A percentile compares a stretch with the other conserved stretches of the same genome.
Evolutionary conservation across 2,797 vertebrate genomes (phyloP).

Genomic region (Helostoma temminkii): DNA sequence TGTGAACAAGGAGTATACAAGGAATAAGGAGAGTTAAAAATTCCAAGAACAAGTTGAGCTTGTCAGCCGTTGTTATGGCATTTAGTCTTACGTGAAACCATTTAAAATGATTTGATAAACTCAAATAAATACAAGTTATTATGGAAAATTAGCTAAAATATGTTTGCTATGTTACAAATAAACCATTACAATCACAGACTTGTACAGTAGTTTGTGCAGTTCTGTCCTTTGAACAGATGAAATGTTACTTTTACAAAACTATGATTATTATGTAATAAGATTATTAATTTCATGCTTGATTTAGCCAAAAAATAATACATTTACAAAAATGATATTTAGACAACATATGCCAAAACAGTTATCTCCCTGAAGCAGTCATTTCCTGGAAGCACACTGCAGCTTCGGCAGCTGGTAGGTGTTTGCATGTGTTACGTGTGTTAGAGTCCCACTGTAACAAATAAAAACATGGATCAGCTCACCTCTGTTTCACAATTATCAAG

Average conservation of each 20-base stretch:
- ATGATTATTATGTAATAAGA: slow-evolving; percentile 22
- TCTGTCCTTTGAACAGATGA: slow-evolving; percentile 1
- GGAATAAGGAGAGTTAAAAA: no score
- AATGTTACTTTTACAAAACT: slow-evolving; percentile 7
- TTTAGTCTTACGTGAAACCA: no score
- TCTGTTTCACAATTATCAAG: slow-evolving; percentile 61
- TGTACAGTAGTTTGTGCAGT: background rate
- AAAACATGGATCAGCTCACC: slow-evolving; percentile 59
- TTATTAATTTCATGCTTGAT: slow-evolving; percentile 46
- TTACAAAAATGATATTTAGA: slow-evolving; percentile 40
- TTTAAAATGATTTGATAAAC: no score
- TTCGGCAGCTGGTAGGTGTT: slow-evolving; percentile 40
- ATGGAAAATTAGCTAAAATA: background rate
- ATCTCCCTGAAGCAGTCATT: slow-evolving; percentile 30
- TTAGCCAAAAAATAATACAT: slow-evolving; percentile 34
- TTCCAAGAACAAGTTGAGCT: no score
- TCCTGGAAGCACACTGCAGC: slow-evolving; percentile 35
- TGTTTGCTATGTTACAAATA: background rate
- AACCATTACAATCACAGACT: background rate
- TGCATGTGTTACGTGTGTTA: slow-evolving; percentile 33
- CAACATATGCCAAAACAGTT: slow-evolving; percentile 44
- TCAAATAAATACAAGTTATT: background rate
- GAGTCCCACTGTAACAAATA: slow-evolving; percentile 43
- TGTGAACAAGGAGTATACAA: no score
- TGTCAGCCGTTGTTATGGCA: no score